Evolutionary conservation across 2,888 invertebrate species (phyloP).

Genomic region (Diachrysia chrysitis): DNA sequence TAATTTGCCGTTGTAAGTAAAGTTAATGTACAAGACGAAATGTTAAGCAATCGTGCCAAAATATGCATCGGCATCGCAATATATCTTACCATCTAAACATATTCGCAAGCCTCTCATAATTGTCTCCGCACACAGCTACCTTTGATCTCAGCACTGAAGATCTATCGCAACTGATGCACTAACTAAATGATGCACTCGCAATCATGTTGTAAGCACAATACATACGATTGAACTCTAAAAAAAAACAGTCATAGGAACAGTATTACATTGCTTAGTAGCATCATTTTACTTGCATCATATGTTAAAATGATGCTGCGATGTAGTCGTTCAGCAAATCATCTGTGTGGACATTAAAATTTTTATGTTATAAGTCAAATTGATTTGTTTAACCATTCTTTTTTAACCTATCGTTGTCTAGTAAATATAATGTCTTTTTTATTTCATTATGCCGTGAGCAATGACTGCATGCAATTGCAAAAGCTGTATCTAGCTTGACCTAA

Average conservation of each 20-base stretch:
- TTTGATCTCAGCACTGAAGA: slow-evolving; percentile 16
- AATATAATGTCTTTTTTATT: too few relatives aligned
- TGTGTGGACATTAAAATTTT: too few relatives aligned
- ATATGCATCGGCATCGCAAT: slow-evolving; percentile 7
- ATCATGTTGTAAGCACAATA: slow-evolving; percentile 30
- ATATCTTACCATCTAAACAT: neutral
- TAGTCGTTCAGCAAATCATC: too few relatives aligned
- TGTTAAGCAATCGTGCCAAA: neutral
- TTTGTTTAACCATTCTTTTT: neutral
- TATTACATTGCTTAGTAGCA: slow-evolving; percentile 12
- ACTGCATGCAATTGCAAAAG: too few relatives aligned
- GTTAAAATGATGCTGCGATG: slow-evolving; percentile 15
- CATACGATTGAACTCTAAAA: slow-evolving; percentile 24
- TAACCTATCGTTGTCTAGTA: neutral
- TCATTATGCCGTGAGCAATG: too few relatives aligned
- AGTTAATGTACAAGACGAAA: neutral
- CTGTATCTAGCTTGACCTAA: too few relatives aligned
- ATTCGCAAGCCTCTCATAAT: slow-evolving; percentile 29
- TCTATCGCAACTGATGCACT: slow-evolving; percentile 40
- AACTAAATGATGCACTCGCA: slow-evolving; percentile 35
- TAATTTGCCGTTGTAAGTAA: neutral
- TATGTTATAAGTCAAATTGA: neutral
- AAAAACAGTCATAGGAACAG: slow-evolving; percentile 7
- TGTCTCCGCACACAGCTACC: slow-evolving; percentile 14
- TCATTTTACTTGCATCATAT: neutral